Conservation (phyloP, 2,113 vertebrate species). For the Ptilorrhoa leucosticta region DNA sequence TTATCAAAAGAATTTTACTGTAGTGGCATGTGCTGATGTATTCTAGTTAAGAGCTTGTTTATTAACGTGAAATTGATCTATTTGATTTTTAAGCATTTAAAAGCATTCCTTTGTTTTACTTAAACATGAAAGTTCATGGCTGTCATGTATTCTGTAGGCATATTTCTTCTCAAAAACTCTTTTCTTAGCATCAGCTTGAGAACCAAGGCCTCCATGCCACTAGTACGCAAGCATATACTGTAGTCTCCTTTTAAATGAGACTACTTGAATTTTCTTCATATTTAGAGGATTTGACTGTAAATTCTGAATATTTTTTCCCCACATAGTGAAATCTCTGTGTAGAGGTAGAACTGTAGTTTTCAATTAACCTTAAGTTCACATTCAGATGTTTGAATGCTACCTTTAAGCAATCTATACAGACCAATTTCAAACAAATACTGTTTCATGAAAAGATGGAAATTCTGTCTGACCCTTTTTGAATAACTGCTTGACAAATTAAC, state of each 20-base stretch:
- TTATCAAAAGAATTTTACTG: not conserved
- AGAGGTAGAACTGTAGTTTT: not conserved
- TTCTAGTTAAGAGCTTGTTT: not conserved
- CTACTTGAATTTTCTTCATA: not conserved
- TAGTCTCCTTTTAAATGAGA: not conserved
- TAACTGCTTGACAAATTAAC: not conserved
- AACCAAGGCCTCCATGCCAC: not conserved
- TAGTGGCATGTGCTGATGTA: slow-evolving; percentile 30
- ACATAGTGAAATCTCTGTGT: not conserved
- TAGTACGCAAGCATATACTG: not conserved
- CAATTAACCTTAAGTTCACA: not conserved
- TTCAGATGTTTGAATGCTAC: not conserved
- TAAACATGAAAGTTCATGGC: not conserved
- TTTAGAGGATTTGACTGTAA: not conserved
- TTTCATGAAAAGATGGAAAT: not conserved
- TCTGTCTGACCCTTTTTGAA: not conserved
- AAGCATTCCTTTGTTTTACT: not conserved
- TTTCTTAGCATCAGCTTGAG: not conserved
- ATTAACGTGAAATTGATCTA: not conserved
- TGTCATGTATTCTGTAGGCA: not conserved
- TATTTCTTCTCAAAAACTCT: not conserved
- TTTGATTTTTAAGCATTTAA: not conserved
- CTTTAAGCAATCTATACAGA: not conserved
- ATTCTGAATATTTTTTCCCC: not conserved
- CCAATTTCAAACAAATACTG: not conserved